Evolutionary conservation across 2,888 invertebrate genomes (phyloP), one percentile per base, ranked within the genome.

Genomic region (Drosophila fungiperda): DNA sequence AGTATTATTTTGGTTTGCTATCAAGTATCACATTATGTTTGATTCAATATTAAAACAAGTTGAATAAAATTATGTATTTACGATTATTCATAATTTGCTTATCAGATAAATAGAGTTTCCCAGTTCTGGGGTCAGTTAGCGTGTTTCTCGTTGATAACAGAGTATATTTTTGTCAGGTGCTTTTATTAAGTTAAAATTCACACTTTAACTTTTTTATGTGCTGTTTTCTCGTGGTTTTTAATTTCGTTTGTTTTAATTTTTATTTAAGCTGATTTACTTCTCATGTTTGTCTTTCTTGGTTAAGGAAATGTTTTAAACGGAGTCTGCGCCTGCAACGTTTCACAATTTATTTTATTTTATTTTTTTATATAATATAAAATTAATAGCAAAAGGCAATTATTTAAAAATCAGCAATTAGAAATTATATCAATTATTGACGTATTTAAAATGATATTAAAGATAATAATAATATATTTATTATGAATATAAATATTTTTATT

Each of bases 181-280:
- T 32, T 61, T 49, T 29, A 23, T 35, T 23, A 4, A 12, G 23
- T 7, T 12, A 17, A 17, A n/a, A n/a, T n/a, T n/a, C n/a, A n/a
- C n/a, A n/a, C 33, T 29, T 38, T 17, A 23, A 29, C 12, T n/a
- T 11, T 36, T 38, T 48, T 23, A 50, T 33, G 36, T 32, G 4
- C 29, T 36, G 29, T 54, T 42, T 45, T 36, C 32, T 29, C 40
- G 38, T 66, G 59, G 62, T 42, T 80, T 80, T 67, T 15, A 48
- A 54, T 32, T 40, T 57, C n/a, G 33, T 53, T 48, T 63, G 65
- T 48, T 63, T 65, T 36, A 59, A 54, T 76, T 79, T 70, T 54
- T 32, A 65, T 68, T 68, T 68, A 71, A 80, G 71, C 80, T 76
- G 67, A 65, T 77, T 77, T 80, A 70, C 70, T 60, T 61, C 42